Conservation (phyloP, 2,113 vertebrate species). For the Romanogobio albipinnatus region DNA sequence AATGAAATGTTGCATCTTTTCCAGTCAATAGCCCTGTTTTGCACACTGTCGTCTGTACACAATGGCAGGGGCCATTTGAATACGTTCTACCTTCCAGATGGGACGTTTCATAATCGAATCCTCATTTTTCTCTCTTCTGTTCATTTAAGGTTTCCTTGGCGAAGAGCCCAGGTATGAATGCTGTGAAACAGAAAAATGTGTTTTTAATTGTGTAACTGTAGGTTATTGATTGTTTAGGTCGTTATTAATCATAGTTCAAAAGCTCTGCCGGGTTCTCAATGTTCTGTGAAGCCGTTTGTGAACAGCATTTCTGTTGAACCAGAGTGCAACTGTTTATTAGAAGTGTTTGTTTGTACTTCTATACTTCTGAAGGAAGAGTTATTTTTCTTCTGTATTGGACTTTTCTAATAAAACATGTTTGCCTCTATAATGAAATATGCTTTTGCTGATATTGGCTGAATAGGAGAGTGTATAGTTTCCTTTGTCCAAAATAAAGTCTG, state of each 20-base stretch:
- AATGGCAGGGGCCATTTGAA: slow-evolving; percentile 14
- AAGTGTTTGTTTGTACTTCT: not conserved
- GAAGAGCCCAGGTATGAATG: slow-evolving; percentile 13
- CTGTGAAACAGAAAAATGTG: slow-evolving; percentile 41
- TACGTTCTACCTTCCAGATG: not conserved
- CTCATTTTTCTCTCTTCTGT: not conserved
- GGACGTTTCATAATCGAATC: not conserved
- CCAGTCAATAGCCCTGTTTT: not conserved
- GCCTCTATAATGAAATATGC: not conserved
- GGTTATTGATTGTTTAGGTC: slow-evolving; percentile 34
- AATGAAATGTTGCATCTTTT: not conserved
- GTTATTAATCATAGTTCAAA: slow-evolving; percentile 46
- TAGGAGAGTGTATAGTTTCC: not conserved
- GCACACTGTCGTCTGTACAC: not conserved
- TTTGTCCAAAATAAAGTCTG: not conserved
- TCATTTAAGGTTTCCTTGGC: not conserved
- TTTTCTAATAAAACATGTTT: slow-evolving; percentile 13
- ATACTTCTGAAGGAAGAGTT: not conserved
- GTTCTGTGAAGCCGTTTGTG: not conserved
- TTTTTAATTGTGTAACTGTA: not conserved
- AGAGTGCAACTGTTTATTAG: not conserved
- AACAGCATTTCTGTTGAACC: slow-evolving; percentile 10
- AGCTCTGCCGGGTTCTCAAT: not conserved
- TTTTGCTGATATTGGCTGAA: slow-evolving; percentile 3
- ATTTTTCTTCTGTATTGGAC: not conserved